Conservation (phyloP, 2,113 vertebrate species). For the Malaclemys terrapin region DNA sequence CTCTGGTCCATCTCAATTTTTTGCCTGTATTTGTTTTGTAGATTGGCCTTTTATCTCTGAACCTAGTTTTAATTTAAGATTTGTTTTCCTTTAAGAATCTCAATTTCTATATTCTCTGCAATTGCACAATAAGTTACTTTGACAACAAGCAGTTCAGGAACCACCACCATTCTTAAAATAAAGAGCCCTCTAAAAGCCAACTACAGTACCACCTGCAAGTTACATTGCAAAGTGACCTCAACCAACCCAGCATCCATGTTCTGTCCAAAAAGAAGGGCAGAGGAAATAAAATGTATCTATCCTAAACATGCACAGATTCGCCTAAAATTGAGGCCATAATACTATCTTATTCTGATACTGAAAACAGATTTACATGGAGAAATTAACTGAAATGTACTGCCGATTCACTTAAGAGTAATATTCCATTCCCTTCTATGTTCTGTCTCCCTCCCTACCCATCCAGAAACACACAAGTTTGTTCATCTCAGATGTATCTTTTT, state of each 20-base stretch:
- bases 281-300: background rate
- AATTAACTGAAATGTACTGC: slow-evolving; percentile 11
- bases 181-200: background rate
- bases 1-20: background rate
- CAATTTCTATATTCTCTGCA: slow-evolving; percentile 2
- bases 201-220: background rate
- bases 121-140: slow-evolving; percentile 10
- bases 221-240: background rate
- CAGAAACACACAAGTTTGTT: background rate
- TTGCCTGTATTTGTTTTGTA: background rate
- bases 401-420: background rate
- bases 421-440: background rate
- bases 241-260: background rate
- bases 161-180: slow-evolving; percentile 8
- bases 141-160: background rate
- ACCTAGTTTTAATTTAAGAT: background rate
- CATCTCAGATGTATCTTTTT: background rate
- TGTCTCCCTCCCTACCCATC: background rate
- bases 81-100: slow-evolving; percentile 17
- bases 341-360: background rate
- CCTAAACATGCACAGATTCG: background rate
- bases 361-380: slow-evolving; percentile 21
- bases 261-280: background rate
- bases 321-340: background rate
- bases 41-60: background rate